These are phyloP conservation scores for Chunga burmeisteri DNA, from an alignment of 2,113 vertebrate species.

Conservation along the genomic window DNA sequence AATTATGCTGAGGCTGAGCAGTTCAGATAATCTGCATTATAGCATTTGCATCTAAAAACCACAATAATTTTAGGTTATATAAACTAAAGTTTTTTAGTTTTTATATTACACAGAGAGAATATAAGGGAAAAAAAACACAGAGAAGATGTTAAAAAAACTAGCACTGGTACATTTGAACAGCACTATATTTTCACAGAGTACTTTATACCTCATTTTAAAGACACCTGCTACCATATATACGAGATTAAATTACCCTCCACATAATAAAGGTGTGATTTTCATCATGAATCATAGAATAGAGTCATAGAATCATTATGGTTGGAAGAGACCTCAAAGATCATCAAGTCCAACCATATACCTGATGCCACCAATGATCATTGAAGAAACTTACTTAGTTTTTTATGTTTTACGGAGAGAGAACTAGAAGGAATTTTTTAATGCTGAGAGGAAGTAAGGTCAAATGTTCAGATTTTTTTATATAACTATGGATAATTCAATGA, in stretches of 20 bases:
- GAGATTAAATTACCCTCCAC: neutral
- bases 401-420: too few relatives aligned
- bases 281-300: too few relatives aligned
- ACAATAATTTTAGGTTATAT: neutral
- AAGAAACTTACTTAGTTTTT: too few relatives aligned
- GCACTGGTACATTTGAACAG: neutral
- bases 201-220: neutral
- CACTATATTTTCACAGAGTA: neutral
- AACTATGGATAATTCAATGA: neutral
- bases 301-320: too few relatives aligned
- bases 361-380: too few relatives aligned
- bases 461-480: neutral
- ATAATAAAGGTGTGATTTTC: neutral
- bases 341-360: too few relatives aligned
- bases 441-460: neutral
- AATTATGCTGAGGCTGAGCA: neutral
- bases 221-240: neutral
- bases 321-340: too few relatives aligned
- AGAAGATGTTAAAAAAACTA: neutral
- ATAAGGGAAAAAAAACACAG: neutral
- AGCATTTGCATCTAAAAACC: neutral
- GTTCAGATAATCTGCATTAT: neutral
- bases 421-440: neutral
- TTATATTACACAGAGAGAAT: neutral
- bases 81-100: neutral